These are phyloP conservation scores for Salmo trutta DNA, from an alignment of 2,797 vertebrate genomes.

Conservation along the genomic window DNA sequence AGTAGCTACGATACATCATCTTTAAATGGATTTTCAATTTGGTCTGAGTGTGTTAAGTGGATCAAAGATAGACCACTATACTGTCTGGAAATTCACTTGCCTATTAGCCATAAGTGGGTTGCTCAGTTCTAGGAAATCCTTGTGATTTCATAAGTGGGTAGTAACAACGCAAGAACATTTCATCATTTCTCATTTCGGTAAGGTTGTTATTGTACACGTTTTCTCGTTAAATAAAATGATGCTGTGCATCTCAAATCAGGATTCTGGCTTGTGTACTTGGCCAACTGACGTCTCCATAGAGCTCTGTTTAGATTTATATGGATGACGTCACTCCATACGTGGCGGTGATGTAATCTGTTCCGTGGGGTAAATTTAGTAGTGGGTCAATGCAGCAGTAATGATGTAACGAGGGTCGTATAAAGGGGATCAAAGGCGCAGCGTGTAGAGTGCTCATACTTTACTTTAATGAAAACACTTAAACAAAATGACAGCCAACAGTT, in stretches of 20 bases:
- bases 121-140: background rate
- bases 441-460: too few relatives aligned
- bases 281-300: too few relatives aligned
- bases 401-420: background rate
- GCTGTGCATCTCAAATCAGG: too few relatives aligned
- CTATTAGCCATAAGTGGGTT: background rate
- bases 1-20: constrained; percentile 31
- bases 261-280: too few relatives aligned
- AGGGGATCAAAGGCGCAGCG: too few relatives aligned
- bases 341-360: background rate
- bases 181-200: too few relatives aligned
- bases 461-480: too few relatives aligned
- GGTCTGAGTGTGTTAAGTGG: constrained; percentile 9
- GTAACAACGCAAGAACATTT: background rate
- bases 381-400: background rate
- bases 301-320: too few relatives aligned
- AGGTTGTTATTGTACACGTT: too few relatives aligned
- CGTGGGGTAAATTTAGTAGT: background rate
- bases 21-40: constrained; percentile 21
- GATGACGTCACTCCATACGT: background rate
- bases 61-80: background rate
- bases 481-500: too few relatives aligned
- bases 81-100: background rate
- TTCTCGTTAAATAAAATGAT: too few relatives aligned
- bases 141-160: background rate